Base-by-base conservation (phyloP, 2,888 invertebrate genomes). In the Epistrophe grossulariae region DNA sequence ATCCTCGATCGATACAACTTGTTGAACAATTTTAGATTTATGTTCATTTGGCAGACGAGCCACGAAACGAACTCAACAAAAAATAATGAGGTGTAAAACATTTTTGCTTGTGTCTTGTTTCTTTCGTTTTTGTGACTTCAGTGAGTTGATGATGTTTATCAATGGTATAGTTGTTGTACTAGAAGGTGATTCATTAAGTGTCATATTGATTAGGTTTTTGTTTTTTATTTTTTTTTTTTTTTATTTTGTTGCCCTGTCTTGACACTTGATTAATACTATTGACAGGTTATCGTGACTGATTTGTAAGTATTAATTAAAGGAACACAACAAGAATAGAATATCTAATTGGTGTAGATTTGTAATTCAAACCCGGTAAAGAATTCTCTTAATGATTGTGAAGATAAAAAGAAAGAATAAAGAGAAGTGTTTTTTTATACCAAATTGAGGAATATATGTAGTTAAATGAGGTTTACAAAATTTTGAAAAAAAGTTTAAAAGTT, bases 11-110 rank as follows among this genome's bases (percentile, higher is more conserved):
- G 79, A 79, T 70, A 84, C 81, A 81, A 83, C 83, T 60, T 72
- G 85, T 82, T 85, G 82, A 85, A 82, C 85, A 85, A 77, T 35
- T 82, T 85, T 59, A 85, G 85, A 85, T 85, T 85, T 85, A 85
- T 82, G 62, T 60, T 43, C 52, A 57, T 52, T 76, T 55, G 64
- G 17, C 45, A 24, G 68, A 68, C 77, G 55, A 60, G 64, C 78
- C 48, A 40, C 62, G 57, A 24, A 52, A 24, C 11, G 52, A 70
- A 38, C 38, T 38, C 55, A 13, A 68, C 68, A 68, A 19, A 50
- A 70, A 70, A 70, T 70, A 77, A 77, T 78, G 70, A 60, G 70
- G 82, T 82, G 78, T 78, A 76, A 74, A 50, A 77, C 45, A 73
- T 62, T 77, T 43, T 55, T 70, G 17, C 31, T 50, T 71, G 60